These are phyloP conservation scores for Podarcis siculus DNA, from an alignment of 2,797 vertebrate genomes.

Conservation along the genomic window DNA sequence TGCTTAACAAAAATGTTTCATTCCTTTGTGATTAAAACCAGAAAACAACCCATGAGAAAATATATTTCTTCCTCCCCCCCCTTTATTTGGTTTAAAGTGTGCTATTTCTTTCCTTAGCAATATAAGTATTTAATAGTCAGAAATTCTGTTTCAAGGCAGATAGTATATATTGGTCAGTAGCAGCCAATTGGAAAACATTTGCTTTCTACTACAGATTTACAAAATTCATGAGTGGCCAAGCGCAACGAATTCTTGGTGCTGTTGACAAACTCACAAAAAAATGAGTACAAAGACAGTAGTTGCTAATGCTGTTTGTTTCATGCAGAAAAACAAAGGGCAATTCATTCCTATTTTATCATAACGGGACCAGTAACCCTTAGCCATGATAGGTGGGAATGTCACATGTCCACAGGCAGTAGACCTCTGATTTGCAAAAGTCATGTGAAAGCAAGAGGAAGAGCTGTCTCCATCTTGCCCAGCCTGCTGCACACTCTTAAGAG, in stretches of 20 bases:
- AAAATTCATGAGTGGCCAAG: background rate
- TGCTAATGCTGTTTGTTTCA: fast-evolving
- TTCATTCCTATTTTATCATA: background rate
- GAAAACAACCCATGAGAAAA: conserved; percentile 17
- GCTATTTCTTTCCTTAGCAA: conserved; percentile 45
- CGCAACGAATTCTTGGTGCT: background rate
- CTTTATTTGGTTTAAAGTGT: conserved; percentile 4
- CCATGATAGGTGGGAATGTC: background rate
- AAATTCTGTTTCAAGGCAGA: conserved; percentile 57
- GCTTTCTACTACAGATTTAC: background rate
- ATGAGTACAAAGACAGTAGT: background rate
- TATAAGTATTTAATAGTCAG: conserved; percentile 63
- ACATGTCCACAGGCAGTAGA: background rate
- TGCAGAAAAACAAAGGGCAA: background rate
- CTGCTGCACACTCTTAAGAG: background rate
- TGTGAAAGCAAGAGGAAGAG: background rate
- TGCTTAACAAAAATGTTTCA: background rate
- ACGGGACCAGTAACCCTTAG: background rate
- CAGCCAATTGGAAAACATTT: conserved; percentile 8
- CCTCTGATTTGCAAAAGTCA: background rate
- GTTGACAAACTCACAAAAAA: background rate
- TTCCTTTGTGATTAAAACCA: conserved; percentile 3
- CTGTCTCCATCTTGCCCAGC: background rate
- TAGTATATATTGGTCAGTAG: conserved; percentile 50
- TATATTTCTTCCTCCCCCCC: background rate